Percentiles rank a stretch among this genome's conserved stretches.
Evolutionary conservation across 1,140 invertebrate species (phyloP).

Genomic region (Hycleus phaleratus): DNA sequence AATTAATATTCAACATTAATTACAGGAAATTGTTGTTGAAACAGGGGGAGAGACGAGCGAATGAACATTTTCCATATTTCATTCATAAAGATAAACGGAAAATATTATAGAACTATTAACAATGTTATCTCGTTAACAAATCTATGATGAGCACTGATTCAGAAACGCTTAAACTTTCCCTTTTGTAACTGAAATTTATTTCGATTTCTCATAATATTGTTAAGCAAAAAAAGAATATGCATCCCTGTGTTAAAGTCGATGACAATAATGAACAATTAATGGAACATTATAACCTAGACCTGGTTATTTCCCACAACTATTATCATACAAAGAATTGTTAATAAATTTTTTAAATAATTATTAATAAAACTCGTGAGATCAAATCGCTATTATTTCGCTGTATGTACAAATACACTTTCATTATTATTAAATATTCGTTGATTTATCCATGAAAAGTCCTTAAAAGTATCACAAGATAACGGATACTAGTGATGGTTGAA

Average conservation of each 20-base stretch:
- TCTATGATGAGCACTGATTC: constrained; percentile 11
- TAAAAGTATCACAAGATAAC: no score
- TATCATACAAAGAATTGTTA: neutral
- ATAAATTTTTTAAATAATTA: no score
- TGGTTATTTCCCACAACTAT: neutral
- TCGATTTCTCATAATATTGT: constrained; percentile 5
- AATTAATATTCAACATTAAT: neutral
- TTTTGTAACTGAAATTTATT: constrained; percentile 4
- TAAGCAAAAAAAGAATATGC: neutral
- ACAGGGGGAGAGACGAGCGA: no score
- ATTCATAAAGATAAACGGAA: no score
- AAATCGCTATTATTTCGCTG: no score
- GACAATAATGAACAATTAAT: no score
- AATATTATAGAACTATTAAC: constrained; percentile 2
- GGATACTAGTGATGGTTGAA: no score
- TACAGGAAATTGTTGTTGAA: neutral
- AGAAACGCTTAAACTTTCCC: constrained; percentile 10
- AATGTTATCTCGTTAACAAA: constrained; percentile 7
- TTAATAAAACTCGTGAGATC: no score
- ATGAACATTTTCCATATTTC: no score
- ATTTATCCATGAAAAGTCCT: no score
- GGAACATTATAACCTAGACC: neutral
- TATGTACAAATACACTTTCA: no score
- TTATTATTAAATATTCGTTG: no score
- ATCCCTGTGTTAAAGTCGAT: neutral